These are phyloP conservation scores for Lanius ludovicianus DNA, from an alignment of 2,113 vertebrate genomes.

Conservation along the genomic window DNA sequence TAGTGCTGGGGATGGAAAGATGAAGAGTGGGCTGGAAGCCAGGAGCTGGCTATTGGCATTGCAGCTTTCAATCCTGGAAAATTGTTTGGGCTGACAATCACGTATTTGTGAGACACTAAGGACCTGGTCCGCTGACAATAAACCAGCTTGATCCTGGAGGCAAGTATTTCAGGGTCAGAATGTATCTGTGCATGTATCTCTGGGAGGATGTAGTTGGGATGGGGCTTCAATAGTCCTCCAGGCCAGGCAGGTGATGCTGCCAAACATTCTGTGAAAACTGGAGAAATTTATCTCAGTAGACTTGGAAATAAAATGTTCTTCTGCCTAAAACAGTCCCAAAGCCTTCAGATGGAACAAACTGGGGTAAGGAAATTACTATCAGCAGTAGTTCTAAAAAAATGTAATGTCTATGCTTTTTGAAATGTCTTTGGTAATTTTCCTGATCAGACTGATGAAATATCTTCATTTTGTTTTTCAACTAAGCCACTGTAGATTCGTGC, in stretches of 20 bases:
- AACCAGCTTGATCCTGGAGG: background rate
- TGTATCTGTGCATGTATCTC: background rate
- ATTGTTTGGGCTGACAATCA: fast-evolving
- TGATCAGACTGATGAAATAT: background rate
- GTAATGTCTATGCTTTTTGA: background rate
- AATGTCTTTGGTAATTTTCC: background rate
- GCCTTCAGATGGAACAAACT: background rate
- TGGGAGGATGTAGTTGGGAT: background rate
- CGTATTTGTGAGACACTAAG: background rate
- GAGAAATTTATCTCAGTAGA: background rate
- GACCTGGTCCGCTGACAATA: background rate
- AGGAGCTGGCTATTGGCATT: background rate
- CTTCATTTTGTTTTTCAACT: background rate
- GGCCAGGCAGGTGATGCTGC: background rate
- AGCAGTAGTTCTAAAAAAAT: background rate
- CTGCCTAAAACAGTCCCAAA: background rate
- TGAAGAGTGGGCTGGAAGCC: background rate
- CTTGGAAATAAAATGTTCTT: background rate
- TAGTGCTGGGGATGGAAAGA: background rate
- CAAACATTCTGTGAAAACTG: background rate
- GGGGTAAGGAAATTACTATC: background rate
- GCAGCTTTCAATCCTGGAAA: background rate
- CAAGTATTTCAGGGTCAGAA: background rate
- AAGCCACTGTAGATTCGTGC: background rate
- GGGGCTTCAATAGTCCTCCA: background rate